A percentile compares a stretch with the other conserved stretches of the same genome.
Evolutionary conservation across 2,113 vertebrate species (phyloP).

Genomic region (Aegithalos caudatus): DNA sequence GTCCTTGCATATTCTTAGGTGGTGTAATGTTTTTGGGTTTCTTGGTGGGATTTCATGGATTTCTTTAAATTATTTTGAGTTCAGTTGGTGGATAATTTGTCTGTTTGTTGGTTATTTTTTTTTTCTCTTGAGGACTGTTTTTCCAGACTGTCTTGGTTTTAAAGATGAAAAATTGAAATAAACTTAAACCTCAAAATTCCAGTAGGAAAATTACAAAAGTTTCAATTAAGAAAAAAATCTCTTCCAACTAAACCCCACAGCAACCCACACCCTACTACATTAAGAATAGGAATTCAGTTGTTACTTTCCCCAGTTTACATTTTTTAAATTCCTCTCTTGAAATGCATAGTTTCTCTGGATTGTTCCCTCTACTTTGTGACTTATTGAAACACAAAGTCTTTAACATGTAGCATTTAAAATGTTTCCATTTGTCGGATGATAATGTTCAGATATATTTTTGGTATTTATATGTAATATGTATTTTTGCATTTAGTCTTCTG

Average conservation of each 20-base stretch:
- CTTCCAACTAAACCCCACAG: background rate
- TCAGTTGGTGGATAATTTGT: background rate
- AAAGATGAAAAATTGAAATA: background rate
- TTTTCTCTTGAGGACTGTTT: background rate
- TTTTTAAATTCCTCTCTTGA: background rate
- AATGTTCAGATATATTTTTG: background rate
- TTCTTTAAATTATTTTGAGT: background rate
- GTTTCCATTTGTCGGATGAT: background rate
- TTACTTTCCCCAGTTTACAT: background rate
- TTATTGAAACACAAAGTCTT: background rate
- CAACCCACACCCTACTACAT: background rate
- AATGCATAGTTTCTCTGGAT: background rate
- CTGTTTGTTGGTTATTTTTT: background rate
- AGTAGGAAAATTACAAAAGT: background rate
- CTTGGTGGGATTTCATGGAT: background rate
- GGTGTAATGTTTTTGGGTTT: background rate
- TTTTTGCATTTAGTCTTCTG: background rate
- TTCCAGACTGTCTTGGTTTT: background rate
- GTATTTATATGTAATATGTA: background rate
- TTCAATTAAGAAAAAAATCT: background rate
- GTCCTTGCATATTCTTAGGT: background rate
- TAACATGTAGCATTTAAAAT: background rate
- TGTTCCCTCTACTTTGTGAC: background rate
- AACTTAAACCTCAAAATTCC: background rate
- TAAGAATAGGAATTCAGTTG: background rate